A percentile compares a stretch with the other conserved stretches of the same genome.
These are phyloP conservation scores for Muntiacus reevesi DNA, from an alignment of 2,113 vertebrate species.

Conservation along the genomic window DNA sequence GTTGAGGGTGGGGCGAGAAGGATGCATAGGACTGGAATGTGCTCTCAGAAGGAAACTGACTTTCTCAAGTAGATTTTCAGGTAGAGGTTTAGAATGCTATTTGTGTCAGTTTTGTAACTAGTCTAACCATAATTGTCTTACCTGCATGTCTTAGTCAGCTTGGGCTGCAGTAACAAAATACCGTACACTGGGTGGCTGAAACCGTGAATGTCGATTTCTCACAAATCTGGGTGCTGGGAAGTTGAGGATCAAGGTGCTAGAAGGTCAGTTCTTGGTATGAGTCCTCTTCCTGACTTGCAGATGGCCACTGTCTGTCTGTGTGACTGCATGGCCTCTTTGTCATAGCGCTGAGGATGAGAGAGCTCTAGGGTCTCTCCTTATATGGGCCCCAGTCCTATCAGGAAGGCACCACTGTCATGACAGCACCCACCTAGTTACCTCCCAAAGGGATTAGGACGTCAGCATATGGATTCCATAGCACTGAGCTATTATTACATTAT, in stretches of 20 bases:
- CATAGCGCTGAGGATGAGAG: accelerated
- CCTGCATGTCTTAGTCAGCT: not conserved
- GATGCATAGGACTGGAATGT: not conserved
- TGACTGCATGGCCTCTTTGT: not conserved
- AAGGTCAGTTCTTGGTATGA: not conserved
- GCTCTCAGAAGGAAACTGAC: not conserved
- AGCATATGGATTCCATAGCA: not conserved
- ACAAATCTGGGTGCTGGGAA: not conserved
- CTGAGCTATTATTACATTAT: not conserved
- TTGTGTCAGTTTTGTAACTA: not conserved
- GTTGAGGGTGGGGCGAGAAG: not conserved
- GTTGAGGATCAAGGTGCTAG: not conserved
- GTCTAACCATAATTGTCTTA: not conserved
- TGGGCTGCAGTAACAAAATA: not conserved
- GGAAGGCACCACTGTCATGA: not conserved
- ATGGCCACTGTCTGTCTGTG: not conserved
- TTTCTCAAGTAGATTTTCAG: not conserved
- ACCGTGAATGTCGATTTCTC: not conserved
- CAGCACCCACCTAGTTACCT: not conserved
- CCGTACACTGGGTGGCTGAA: not conserved
- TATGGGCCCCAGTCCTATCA: not conserved
- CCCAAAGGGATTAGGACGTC: not conserved
- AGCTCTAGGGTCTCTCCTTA: not conserved
- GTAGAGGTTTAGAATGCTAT: not conserved
- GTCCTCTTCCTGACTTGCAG: not conserved